These are phyloP conservation scores for Calcarius lapponicus DNA, from an alignment of 2,797 vertebrate species.

Conservation along the genomic window DNA sequence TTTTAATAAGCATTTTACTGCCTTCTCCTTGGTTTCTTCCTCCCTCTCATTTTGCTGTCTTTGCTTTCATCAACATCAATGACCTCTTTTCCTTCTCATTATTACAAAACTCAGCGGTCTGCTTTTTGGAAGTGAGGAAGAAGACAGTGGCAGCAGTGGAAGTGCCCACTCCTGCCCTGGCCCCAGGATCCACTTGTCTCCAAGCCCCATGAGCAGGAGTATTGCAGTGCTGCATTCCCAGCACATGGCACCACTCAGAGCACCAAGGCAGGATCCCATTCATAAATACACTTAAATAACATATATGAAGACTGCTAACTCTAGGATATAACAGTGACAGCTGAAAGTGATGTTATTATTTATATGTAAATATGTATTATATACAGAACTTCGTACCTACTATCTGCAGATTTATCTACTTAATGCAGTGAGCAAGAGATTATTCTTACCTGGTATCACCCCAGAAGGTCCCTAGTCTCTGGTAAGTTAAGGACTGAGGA, in stretches of 20 bases:
- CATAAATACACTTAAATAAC: background rate
- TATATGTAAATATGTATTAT: background rate
- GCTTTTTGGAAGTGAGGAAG: background rate
- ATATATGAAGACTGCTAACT: background rate
- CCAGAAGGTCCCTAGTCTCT: background rate
- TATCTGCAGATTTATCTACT: background rate
- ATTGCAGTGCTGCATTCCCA: fast-evolving
- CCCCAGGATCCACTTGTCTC: background rate
- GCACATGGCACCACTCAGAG: background rate
- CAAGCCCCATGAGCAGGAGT: background rate
- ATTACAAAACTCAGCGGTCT: background rate
- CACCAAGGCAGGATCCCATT: background rate
- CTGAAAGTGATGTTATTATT: background rate
- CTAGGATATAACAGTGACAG: background rate
- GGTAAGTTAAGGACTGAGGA: background rate
- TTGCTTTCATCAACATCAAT: background rate
- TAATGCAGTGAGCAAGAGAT: background rate
- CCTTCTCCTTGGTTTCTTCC: background rate
- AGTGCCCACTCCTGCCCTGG: background rate
- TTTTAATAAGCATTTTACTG: background rate
- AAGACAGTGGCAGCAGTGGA: background rate
- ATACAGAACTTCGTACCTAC: background rate
- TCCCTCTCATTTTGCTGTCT: background rate
- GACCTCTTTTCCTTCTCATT: background rate
- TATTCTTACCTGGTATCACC: background rate